A percentile compares a stretch with the other conserved stretches of the same genome.
phyloP scores from a whole-genome alignment of 2,888 invertebrate genomes.

The Ichneumoninae sp. region DNA sequence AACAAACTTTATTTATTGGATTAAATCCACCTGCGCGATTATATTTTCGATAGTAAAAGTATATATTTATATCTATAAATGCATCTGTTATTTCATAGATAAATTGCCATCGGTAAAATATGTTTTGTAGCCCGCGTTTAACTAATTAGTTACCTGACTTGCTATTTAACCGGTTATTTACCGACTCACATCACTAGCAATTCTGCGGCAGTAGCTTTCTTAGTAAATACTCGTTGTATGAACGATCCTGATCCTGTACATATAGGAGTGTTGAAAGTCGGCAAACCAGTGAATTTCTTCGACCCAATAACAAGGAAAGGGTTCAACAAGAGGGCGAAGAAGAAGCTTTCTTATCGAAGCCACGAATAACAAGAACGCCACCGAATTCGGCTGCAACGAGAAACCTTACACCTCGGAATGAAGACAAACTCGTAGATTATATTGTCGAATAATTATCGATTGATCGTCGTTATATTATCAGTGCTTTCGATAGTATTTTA shows the following conservation, averaged over 20 bases:
- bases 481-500: slow-evolving; percentile 36
- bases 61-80: no score
- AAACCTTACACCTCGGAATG: slow-evolving; percentile 23
- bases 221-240: not conserved
- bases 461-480: not conserved
- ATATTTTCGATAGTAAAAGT: no score
- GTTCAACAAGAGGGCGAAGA: slow-evolving; percentile 67
- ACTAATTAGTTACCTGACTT: no score
- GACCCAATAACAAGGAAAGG: slow-evolving; percentile 10
- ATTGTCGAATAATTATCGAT: slow-evolving; percentile 1
- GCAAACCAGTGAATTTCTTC: not conserved
- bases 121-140: no score
- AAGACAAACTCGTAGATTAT: slow-evolving; percentile 26
- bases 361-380: slow-evolving; percentile 79
- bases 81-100: no score
- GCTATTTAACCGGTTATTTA: no score
- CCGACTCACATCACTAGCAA: not conserved
- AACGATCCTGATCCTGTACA: not conserved
- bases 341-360: slow-evolving; percentile 79
- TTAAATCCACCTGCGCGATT: not conserved
- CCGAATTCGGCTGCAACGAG: slow-evolving; percentile 65
- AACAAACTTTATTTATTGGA: not conserved
- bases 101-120: no score
- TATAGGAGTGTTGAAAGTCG: slow-evolving; percentile 38
- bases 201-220: not conserved